Base-by-base conservation (phyloP, 2,113 vertebrate species). In the Mastomys natalensis region DNA sequence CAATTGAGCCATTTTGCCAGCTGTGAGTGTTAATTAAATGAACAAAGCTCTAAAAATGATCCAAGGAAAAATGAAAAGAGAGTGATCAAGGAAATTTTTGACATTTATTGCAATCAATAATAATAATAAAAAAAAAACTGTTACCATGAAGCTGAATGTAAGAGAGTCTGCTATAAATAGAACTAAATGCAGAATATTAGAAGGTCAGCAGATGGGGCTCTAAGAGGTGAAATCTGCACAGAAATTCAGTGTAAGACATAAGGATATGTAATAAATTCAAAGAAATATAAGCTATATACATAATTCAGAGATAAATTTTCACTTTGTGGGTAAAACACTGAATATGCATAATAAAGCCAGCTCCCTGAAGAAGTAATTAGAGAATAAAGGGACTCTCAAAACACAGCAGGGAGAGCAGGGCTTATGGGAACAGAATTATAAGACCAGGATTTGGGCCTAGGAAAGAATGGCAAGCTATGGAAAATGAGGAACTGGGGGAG, bases 201-300 rank as follows among this genome's bases (percentile, higher is more conserved):
- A 95, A 97, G 95, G 96, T 97, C 97, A 97, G 86, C 80, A 96
- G 90, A 92, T 93, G 60, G 74, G 90, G 29, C 76, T 95, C 17
- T 90, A 87, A 85, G 80, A 95, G 73, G 51, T 96, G 55, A 96
- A 92, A 97, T 94, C 74, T 90, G 66, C 8, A 89, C 48, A 72
- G 76, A 92, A 78, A 73, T 91, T 97, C 89, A 94, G 81, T 40
- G 15, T 84, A 77, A 95, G 80, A 97, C 93, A 95, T 90, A 93
- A 93, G n/a, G 9, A 24, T 66, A 72, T 86, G 1, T 89, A 53
- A 91, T 94, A 91, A 92, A 95, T 91, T 92, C 45, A 93, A 60
- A 84, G 88, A 95, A 84, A 87, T 26, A 76, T 58, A 94, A 91
- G 26, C 37, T 60, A 48, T 92, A 82, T 88, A 22, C 19, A 90